These are phyloP conservation scores for Siniperca scherzeri DNA, from an alignment of 2,797 vertebrate genomes.

Conservation along the genomic window DNA sequence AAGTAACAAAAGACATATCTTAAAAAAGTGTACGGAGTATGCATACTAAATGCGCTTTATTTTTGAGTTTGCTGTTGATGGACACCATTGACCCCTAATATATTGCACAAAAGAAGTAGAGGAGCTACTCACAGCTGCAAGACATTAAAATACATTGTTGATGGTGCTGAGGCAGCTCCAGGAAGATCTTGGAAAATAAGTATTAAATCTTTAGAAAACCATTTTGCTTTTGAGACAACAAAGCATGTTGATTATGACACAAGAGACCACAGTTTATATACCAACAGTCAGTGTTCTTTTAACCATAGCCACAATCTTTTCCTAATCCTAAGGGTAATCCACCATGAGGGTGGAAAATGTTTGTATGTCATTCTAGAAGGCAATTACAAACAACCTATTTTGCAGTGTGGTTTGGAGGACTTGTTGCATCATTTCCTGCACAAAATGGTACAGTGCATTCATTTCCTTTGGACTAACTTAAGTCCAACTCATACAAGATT, in stretches of 20 bases:
- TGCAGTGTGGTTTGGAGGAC: background rate
- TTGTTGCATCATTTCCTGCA: background rate
- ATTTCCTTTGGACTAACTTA: background rate
- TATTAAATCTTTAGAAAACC: background rate
- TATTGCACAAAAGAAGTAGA: background rate
- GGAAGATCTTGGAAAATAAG: background rate
- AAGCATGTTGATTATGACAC: background rate
- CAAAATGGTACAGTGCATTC: background rate
- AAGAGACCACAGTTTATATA: background rate
- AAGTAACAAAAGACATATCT: no score
- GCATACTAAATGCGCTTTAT: background rate
- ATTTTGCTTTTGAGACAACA: background rate
- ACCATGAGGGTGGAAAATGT: no score
- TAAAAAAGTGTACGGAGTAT: background rate
- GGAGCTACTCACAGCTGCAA: background rate
- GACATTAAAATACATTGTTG: background rate
- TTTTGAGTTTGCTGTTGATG: background rate
- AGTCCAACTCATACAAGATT: background rate
- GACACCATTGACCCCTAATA: background rate
- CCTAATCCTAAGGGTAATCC: background rate
- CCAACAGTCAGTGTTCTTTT: background rate
- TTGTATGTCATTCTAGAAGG: no score
- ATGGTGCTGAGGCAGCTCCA: background rate
- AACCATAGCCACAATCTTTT: background rate
- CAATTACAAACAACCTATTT: background rate